These are phyloP conservation scores for Hypolimnas misippus DNA, from an alignment of 2,888 invertebrate species.

Conservation along the genomic window DNA sequence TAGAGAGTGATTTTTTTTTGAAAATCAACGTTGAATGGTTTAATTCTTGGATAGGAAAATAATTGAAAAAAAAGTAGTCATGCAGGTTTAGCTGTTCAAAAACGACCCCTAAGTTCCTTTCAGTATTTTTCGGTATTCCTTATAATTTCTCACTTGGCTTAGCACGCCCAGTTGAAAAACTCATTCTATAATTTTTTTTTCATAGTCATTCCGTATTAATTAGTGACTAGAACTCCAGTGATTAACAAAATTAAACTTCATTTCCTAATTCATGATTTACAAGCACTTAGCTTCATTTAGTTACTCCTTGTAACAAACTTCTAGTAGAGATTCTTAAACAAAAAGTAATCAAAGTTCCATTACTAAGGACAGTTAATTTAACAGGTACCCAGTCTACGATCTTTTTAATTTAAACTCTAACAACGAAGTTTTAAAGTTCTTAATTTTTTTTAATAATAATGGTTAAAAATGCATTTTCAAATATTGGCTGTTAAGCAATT, in stretches of 20 bases:
- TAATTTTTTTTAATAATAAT: not conserved
- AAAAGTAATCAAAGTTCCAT: constrained; percentile 2
- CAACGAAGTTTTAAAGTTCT: not conserved
- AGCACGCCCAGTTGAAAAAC: no score
- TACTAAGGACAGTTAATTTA: constrained; percentile 2
- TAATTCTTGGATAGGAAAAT: no score
- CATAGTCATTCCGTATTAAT: no score
- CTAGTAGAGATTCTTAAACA: not conserved
- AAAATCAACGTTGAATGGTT: no score
- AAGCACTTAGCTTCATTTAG: constrained; percentile 1
- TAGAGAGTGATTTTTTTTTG: no score
- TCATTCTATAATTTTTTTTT: no score
- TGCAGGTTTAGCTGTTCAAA: no score
- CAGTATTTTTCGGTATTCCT: no score
- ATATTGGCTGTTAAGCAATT: not conserved
- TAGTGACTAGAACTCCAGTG: no score
- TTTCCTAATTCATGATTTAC: constrained; percentile 1
- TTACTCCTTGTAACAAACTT: not conserved
- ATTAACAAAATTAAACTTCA: constrained; percentile 1
- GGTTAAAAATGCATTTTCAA: not conserved
- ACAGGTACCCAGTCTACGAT: not conserved
- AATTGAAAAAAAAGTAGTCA: no score
- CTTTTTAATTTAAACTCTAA: constrained; percentile 4
- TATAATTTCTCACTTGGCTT: no score
- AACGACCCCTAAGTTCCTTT: no score